Base-by-base conservation (phyloP, 2,113 vertebrate genomes). In the Dicrurus megarhynchus region DNA sequence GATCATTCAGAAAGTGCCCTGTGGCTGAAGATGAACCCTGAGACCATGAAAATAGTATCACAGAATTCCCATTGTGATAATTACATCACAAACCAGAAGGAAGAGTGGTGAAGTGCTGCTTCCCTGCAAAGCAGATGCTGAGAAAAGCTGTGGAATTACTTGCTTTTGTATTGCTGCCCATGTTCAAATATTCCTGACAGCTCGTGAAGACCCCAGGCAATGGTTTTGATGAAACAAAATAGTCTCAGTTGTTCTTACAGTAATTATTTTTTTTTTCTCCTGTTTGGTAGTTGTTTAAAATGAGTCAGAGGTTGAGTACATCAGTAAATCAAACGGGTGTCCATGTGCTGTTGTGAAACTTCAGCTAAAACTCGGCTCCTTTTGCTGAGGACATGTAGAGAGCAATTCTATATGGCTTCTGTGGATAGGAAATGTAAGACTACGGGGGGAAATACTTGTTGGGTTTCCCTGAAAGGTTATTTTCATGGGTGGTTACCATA, bases 41-140 rank as follows among this genome's bases (percentile, higher is more conserved):
- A 89, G 44, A 14, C 60, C 0, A 0, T 33, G n/a, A 44, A 44
- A 16, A 9, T 28, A 9, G 5, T 18, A n/a, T 12, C 30, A 63
- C 11, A 60, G 14, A 79, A 84, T 60, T 87, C 32, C 39, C 23
- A 2, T 47, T 10, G 2, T 50, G 23, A 27, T 35, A 37, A 39
- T 52, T 82, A 7, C 7, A 50, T 49, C 49, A 47, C 39, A 76
- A 52, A 71, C 13, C 46, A 63, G 50, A 76, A 50, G 14, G 50
- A 87, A 14, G 21, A 6, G 53, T 56, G 41, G 23, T 41, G 46
- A 73, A 39, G 26, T 64, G 37, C 49, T 78, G 6, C 33, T 67
- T 64, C 18, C 7, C 15, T 60, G 60, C 19, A 59, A 52, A 63
- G 49, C 24, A 78, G 55, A 13, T 7, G 11, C 61, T 70, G 70